A percentile compares a stretch with the other conserved stretches of the same genome.
phyloP scores from a whole-genome alignment of 2,888 invertebrate species.

The Caenorhabditis imperialis region DNA sequence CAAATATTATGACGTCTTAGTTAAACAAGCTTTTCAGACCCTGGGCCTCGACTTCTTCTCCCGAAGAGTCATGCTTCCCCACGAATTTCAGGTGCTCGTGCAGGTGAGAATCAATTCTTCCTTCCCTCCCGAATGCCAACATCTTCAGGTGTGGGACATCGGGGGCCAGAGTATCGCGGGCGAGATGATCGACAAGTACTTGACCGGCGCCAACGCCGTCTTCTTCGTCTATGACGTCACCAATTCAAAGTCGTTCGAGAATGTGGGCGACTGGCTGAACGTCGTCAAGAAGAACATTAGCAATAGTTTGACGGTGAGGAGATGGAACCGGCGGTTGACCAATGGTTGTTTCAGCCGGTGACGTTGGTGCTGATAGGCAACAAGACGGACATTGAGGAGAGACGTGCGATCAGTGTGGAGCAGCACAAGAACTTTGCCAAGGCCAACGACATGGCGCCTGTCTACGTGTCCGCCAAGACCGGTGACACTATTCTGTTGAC shows the following conservation, averaged over 20 bases:
- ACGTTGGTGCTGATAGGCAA: conserved; percentile 81
- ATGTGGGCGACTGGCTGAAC: conserved; percentile 85
- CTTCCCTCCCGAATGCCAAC: not conserved
- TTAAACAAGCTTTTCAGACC: no score
- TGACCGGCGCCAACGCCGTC: conserved; percentile 81
- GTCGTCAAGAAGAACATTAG: conserved; percentile 78
- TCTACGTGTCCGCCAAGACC: conserved; percentile 81
- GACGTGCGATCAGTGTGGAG: conserved; percentile 80
- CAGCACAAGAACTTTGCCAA: conserved; percentile 79
- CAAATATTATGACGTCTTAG: not conserved
- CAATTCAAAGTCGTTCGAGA: conserved; percentile 86
- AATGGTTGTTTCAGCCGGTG: conserved; percentile 77
- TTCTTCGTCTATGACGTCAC: conserved; percentile 89
- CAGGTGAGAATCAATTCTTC: conserved; percentile 60
- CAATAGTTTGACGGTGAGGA: conserved; percentile 67
- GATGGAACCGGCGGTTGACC: not conserved
- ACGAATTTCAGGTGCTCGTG: conserved; percentile 77
- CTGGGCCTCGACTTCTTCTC: conserved; percentile 86
- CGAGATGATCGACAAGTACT: conserved; percentile 85
- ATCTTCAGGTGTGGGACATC: conserved; percentile 86
- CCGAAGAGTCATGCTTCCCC: conserved; percentile 83
- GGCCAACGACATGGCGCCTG: conserved; percentile 79
- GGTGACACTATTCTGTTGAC: conserved; percentile 80
- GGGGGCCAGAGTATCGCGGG: conserved; percentile 87
- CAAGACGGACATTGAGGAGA: conserved; percentile 81